Evolutionary conservation across 2,888 invertebrate species (phyloP), one percentile per base, ranked within the genome.

Genomic region (Cryptocephalus primarius): DNA sequence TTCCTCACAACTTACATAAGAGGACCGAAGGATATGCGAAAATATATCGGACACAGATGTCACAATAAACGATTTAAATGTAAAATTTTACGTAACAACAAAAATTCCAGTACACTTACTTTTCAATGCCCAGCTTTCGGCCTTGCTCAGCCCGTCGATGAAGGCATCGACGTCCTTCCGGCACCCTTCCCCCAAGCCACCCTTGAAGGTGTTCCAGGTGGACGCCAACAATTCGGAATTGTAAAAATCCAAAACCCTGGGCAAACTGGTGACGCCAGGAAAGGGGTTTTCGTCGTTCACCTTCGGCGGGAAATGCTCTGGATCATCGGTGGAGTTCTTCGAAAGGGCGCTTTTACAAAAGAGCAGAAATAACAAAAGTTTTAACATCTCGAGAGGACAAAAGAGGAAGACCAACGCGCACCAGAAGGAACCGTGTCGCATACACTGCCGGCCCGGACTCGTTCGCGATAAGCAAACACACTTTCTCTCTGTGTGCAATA

Each of bases 71-170:
- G 22, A 22, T 22, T 22, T 22, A 22, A 22, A 22, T 22, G 22
- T 22, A 22, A 22, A 22, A 22, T 22, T 22, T 22, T 22, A 22
- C 22, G 22, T 6, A 22, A 22, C 22, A 22, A 22, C 6, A 6
- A 22, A 22, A 22, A 22, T 22, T 22, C 22, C 22, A 2, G 22
- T 22, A 36, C 10, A 57, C 83, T 83, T 68, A 85, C 84, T 80
- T 68, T 82, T 82, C 40, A 83, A 73, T 8, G 85, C 84, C 85
- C 85, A 85, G 9, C 78, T 71, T 44, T 75, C 72, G 44, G 77
- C 77, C 41, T 72, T 71, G 46, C 65, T 62, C 33, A 85, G 68
- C 1, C 79, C 80, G 9, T 72, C 69, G 38, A 84, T 72, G 61
- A 80, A 84, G 34, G 68, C 65, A 57, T 78, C 75, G 69, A 83